phyloP scores from a whole-genome alignment of 2,113 vertebrate genomes.

The Chlorodrepanis virens region DNA sequence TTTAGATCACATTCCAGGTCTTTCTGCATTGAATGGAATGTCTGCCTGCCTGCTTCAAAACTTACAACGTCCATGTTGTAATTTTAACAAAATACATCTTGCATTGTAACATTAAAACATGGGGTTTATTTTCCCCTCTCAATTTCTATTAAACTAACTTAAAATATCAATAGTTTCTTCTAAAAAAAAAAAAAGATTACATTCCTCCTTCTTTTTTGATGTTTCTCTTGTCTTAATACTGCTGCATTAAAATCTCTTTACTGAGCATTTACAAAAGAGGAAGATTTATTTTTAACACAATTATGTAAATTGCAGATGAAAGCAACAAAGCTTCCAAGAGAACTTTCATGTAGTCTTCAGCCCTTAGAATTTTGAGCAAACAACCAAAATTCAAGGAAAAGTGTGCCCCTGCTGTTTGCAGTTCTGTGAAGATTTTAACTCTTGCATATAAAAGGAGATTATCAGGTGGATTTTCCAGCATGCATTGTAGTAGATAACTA shows the following conservation, averaged over 20 bases:
- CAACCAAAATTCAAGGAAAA: fast-evolving
- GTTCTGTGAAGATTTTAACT: not conserved
- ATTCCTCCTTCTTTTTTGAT: not conserved
- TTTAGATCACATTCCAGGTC: not conserved
- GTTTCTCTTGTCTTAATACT: fast-evolving
- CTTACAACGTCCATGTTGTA: too few relatives aligned
- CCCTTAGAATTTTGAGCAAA: not conserved
- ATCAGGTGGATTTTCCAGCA: not conserved
- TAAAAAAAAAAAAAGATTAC: not conserved
- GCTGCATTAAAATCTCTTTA: fast-evolving
- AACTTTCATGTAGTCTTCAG: fast-evolving
- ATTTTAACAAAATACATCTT: not conserved
- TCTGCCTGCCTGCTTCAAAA: not conserved
- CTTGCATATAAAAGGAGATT: not conserved
- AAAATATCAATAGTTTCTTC: not conserved
- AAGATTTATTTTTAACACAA: not conserved
- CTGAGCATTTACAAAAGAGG: fast-evolving
- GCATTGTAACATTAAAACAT: fast-evolving
- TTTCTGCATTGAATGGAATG: not conserved
- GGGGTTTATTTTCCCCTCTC: fast-evolving
- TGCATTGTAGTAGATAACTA: not conserved
- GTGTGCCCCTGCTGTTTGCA: fast-evolving
- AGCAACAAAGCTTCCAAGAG: fast-evolving
- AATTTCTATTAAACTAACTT: fast-evolving
- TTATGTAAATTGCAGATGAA: not conserved